Conservation (phyloP, 2,888 invertebrate genomes). For the Oligia strigilis region DNA sequence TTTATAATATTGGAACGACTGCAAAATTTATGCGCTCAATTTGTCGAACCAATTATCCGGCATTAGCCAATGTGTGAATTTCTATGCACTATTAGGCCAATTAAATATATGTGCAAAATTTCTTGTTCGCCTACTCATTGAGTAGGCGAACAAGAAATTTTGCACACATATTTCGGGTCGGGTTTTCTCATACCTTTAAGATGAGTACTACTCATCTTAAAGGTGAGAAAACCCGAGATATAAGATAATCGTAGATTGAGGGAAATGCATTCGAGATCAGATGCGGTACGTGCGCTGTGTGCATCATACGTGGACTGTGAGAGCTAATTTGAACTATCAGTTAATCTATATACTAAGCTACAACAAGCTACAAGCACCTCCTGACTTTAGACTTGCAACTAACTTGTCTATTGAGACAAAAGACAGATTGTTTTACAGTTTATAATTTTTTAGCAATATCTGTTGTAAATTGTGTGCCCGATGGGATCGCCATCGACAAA, state of each 20-base stretch:
- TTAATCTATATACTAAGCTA: constrained; percentile 24
- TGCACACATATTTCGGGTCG: too few relatives aligned
- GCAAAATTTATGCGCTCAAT: constrained; percentile 58
- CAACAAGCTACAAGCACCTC: constrained; percentile 15
- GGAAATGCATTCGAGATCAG: constrained; percentile 50
- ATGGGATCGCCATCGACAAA: too few relatives aligned
- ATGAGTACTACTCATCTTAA: constrained; percentile 14
- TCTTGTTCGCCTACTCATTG: constrained; percentile 1
- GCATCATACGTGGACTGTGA: constrained; percentile 34
- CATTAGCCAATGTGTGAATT: constrained; percentile 21
- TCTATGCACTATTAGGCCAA: constrained; percentile 24
- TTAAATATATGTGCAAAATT: constrained; percentile 21
- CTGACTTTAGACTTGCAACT: constrained; percentile 15
- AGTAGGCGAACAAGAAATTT: too few relatives aligned
- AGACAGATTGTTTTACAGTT: background rate
- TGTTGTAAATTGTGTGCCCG: background rate
- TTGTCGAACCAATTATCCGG: constrained; percentile 41
- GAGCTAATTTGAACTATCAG: constrained; percentile 48
- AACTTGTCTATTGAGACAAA: background rate
- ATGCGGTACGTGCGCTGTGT: constrained; percentile 48
- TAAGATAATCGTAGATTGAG: constrained; percentile 48
- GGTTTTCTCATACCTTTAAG: too few relatives aligned
- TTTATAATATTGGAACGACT: constrained; percentile 60
- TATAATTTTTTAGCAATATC: background rate
- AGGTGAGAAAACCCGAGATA: constrained; percentile 28